Evolutionary conservation across 2,113 vertebrate species (phyloP), one percentile per base, ranked within the genome.

Genomic region (Laticauda laticaudata): DNA sequence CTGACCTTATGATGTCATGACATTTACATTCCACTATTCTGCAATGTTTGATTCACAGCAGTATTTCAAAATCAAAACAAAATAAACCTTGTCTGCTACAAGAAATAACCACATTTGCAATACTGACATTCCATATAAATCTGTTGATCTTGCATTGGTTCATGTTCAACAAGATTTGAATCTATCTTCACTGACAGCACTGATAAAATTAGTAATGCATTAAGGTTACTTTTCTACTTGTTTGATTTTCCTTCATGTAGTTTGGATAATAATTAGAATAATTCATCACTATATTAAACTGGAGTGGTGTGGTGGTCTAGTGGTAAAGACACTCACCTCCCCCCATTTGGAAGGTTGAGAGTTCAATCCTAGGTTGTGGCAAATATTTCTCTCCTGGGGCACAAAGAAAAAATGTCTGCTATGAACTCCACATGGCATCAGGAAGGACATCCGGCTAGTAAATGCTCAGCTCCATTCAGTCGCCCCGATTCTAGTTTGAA

Each of bases 121-220:
- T 91, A 95, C n/a, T 57, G 88, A 96, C 96, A 96, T 95, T 95
- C 95, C 90, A 96, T 8, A 75, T 94, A 95, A 92, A 93, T 93
- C 95, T 96, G 96, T 95, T 94, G 96, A 96, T 92, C 96, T 64
- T 54, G 88, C 87, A 93, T 23, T 43, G 92, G 55, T 81, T 93
- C 53, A 92, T 96, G 93, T 55, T 94, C 94, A 93, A 0, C 9
- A 86, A 94, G 96, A 94, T 55, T 93, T 93, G 96, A 95, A 57
- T 96, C 95, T 97, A 95, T 95, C 61, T 0, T 94, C 92, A 94
- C 92, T 95, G 95, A 96, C 94, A 96, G 90, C 88, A 92, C 94
- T 97, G 94, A 96, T 93, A 96, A 96, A 96, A 94, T 39, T 92
- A 95, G 57, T 64, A 93, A 48, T 20, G 34, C 69, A 81, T 91